Conservation (phyloP, 1,140 invertebrate species). For the Panagrolaimus sp. region DNA sequence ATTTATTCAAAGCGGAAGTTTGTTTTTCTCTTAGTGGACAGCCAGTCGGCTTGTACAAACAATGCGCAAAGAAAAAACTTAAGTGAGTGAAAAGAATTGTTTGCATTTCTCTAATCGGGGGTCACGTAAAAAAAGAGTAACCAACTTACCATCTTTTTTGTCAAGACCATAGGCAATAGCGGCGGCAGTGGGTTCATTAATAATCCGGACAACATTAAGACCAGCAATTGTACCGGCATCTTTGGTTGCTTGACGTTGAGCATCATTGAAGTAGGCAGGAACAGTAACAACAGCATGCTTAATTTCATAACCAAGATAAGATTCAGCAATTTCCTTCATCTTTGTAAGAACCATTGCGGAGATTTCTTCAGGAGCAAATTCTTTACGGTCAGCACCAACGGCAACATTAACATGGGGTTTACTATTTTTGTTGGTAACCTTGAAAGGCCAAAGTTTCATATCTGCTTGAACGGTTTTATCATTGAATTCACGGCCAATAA, state of each 20-base stretch:
- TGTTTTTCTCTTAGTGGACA: no score
- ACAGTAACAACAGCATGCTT: conserved; percentile 63
- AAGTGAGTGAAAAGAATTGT: neutral
- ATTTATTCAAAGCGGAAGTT: conserved; percentile 11
- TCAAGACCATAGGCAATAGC: conserved; percentile 99
- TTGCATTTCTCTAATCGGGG: neutral
- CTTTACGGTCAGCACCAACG: conserved; percentile 47
- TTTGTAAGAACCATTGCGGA: conserved; percentile 60
- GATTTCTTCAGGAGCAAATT: conserved; percentile 60
- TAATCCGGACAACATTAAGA: conserved; percentile 94
- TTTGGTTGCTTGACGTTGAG: conserved; percentile 67
- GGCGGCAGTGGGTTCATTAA: conserved; percentile 99
- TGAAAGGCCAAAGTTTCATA: conserved; percentile 76
- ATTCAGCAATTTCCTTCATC: conserved; percentile 61
- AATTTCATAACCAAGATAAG: conserved; percentile 57
- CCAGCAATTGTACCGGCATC: conserved; percentile 74
- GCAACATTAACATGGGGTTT: conserved; percentile 58
- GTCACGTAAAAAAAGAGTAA: neutral
- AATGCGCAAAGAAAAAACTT: no score
- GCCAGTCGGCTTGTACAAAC: no score
- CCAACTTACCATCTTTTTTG: conserved; percentile 76
- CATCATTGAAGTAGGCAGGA: conserved; percentile 62
- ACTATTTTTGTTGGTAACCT: conserved; percentile 57
- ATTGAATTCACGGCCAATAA: conserved; percentile 68
- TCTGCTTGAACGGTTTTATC: conserved; percentile 71